Base-by-base conservation (phyloP, 2,797 vertebrate genomes). In the Acestrorhynchus altus region DNA sequence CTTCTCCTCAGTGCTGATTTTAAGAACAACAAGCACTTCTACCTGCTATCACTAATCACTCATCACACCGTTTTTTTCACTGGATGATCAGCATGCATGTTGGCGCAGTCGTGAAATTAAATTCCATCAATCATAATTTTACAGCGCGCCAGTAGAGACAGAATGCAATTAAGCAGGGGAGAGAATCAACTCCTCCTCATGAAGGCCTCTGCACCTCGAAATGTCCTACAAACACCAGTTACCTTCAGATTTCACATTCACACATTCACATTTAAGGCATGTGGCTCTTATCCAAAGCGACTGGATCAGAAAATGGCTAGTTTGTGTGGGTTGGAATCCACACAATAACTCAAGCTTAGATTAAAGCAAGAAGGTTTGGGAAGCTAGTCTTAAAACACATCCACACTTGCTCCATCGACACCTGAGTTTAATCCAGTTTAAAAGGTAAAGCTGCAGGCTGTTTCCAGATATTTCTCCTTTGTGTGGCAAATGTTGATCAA, bases 111-210 rank as follows among this genome's bases (percentile, higher is more conserved):
- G 78, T 64, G 54, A 74, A 79, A 79, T 79, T 79, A 79, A 79
- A 74, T 70, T 69, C 39, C 72, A 74, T 74, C 78, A 59, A 79
- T 79, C 78, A 79, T 70, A 59, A 46, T 79, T 79, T 74, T 69
- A 74, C 46, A 68, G 56, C 63, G 64, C 46, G 26, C 4, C 24
- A 28, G 11, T 46, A 74, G 51, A 74, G 74, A 74, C 40, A 74
- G 74, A 79, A 69, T 8, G 56, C 42, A 74, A 67, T 73, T 68
- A 28, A 68, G 61, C 31, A 2, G 31, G 24, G 61, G 24, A 61
- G 63, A 61, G 35, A 68, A 74, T 70, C 31, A 70, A 22, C 67
- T 70, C 67, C 65, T 67, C 65, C 47, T 54, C 67, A 52, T 35
- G 35, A 39, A 35, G 44, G 22, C 44, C 9, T 35, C 26, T 31